phyloP scores from a whole-genome alignment of 2,888 invertebrate species.

The Tenthredo mesomela region DNA sequence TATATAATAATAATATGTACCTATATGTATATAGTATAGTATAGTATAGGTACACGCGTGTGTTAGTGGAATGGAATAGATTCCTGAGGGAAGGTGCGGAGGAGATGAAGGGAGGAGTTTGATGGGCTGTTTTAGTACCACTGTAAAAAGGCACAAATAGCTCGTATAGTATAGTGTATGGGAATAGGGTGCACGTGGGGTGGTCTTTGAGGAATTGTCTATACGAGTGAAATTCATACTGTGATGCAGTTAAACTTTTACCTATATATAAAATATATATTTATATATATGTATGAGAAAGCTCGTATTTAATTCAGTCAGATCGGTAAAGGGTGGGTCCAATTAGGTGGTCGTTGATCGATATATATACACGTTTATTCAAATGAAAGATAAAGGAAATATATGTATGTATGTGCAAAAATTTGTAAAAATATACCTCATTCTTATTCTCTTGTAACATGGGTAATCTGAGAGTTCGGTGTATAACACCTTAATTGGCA shows the following conservation, averaged over 20 bases:
- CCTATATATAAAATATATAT: too few species aligned
- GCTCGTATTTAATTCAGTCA: background rate
- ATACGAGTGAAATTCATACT: slow-evolving; percentile 43
- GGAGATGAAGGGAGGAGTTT: slow-evolving; percentile 22
- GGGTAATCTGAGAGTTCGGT: background rate
- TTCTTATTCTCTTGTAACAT: background rate
- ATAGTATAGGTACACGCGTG: background rate
- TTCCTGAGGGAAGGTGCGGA: slow-evolving; percentile 13
- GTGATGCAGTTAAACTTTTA: background rate
- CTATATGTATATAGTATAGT: background rate
- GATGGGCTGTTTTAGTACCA: slow-evolving; percentile 51
- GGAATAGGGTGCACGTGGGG: background rate
- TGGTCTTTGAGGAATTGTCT: slow-evolving; percentile 34
- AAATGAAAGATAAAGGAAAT: background rate
- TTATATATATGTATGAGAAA: background rate
- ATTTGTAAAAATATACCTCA: background rate
- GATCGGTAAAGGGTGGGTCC: background rate
- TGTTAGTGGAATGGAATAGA: background rate
- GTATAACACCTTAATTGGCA: slow-evolving; percentile 69
- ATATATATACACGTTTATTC: background rate
- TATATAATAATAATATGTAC: too few species aligned
- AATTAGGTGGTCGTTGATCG: background rate
- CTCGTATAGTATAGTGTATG: slow-evolving; percentile 23
- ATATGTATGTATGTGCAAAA: background rate
- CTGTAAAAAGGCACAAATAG: slow-evolving; percentile 52